Base-by-base conservation (phyloP, 2,888 invertebrate genomes). In the Buathra laborator region DNA sequence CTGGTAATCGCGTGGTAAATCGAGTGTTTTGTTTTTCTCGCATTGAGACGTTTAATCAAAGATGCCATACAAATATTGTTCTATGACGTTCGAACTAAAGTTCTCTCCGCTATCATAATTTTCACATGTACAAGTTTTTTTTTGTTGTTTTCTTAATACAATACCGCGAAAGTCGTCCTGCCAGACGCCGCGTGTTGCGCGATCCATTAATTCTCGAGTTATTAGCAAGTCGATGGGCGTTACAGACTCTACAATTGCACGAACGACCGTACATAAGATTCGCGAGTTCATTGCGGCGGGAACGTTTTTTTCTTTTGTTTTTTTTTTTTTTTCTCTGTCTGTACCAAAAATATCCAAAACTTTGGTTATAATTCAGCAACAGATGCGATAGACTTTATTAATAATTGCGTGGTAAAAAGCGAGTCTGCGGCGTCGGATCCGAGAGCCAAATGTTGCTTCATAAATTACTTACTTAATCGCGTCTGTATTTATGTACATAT, bases 321-420 rank as follows among this genome's bases (percentile, higher is more conserved):
- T 56, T 56, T 24, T 24, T 10, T 24, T 5, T 56, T 5, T 7
- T 37, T 9, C 9, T 37, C 37, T 37, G 70, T 74, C 37, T 59
- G 37, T 44, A 64, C 37, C 19, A 32, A 75, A 75, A 83, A 76
- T 43, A 74, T 80, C 77, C 77, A 43, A 83, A 93, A 93, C 90
- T 92, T 88, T 77, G 84, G 83, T 87, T 89, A 92, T 93, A 92
- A 93, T 92, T 93, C 91, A 91, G 87, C 90, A 90, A 90, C 93
- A 93, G 92, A 90, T 92, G 92, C 89, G 81, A 86, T 83, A 86
- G 88, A 87, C 89, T 92, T 90, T 89, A 89, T 90, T 91, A 91
- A 90, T 75, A 82, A 81, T 70, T 81, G 51, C 62, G 29, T 32
- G n/a, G 32, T 29, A 32, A 62, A 64, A 75, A 76, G 64, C 44